Base-by-base conservation (phyloP, 2,888 invertebrate species). In the Ophion ventricosus region DNA sequence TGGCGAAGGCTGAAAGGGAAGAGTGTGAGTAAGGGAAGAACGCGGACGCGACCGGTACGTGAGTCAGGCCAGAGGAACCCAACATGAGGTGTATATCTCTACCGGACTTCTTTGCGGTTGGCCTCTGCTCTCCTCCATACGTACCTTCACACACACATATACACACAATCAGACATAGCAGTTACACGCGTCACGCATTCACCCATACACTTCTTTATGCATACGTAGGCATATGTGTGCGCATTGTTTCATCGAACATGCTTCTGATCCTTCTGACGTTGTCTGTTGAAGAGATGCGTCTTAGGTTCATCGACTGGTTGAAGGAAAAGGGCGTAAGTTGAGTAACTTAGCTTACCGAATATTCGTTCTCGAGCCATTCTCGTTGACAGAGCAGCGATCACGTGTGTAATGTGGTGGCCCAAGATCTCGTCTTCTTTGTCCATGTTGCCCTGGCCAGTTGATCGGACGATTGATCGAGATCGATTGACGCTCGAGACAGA, bases 21-120 rank as follows among this genome's bases (percentile, higher is more conserved):
- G 85, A 57, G 83, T 66, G 56, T 61, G 82, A 84, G 82, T 63
- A 87, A 84, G 83, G 63, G 78, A 84, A 66, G 85, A 84, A 82
- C 84, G 84, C 82, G 85, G 85, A 85, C 84, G 83, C 85, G 90
- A 90, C 90, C 89, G 90, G 90, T 90, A 90, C 87, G 88, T 90
- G 90, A 90, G 90, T 90, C 90, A 90, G 90, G 85, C 85, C 85
- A 84, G 88, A 89, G 89, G 90, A 90, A 90, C 88, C 89, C 87
- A 86, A 87, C 78, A 87, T 80, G 87, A 88, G 87, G 87, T 89
- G 87, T 73, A 64, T 75, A 20, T 78, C 75, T 86, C 83, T 80
- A 87, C 86, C 84, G 86, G 84, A 85, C 84, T 85, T 86, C 87
- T 87, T 87, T 87, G 87, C 87, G 87, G 85, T 84, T 87, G 70